A percentile compares a stretch with the other conserved stretches of the same genome.
Evolutionary conservation across 1,140 invertebrate genomes (phyloP).

Genomic region (Chelonus insularis): DNA sequence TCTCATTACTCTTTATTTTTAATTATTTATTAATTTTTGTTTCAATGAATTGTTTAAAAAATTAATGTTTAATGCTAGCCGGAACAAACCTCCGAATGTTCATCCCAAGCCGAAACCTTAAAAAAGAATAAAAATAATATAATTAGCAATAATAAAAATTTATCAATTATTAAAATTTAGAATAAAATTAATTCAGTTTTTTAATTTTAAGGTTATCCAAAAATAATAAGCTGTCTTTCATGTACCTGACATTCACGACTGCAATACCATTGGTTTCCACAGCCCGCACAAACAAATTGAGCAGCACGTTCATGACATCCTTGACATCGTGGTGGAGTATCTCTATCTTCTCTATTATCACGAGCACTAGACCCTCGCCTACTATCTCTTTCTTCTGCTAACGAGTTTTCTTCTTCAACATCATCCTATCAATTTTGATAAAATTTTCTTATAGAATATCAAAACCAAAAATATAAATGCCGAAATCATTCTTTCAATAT

Average conservation of each 20-base stretch:
- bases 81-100: conserved; percentile 81
- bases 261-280: conserved; percentile 89
- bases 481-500: no score
- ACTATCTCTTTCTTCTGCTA: conserved; percentile 69
- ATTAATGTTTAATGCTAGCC: conserved; percentile 59
- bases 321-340: conserved; percentile 67
- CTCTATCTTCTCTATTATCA: conserved; percentile 53
- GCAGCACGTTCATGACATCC: conserved; percentile 76
- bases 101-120: conserved; percentile 80
- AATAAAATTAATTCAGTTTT: no score
- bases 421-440: conserved; percentile 56
- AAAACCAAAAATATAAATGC: conserved; percentile 1
- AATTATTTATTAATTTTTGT: no score
- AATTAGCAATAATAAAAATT: conserved; percentile 10
- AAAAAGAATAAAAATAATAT: conserved; percentile 40
- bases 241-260: conserved; percentile 86
- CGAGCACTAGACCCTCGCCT: conserved; percentile 42
- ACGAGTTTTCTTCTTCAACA: conserved; percentile 64
- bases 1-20: no score
- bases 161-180: no score
- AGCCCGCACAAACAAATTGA: conserved; percentile 84
- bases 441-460: conserved; percentile 5
- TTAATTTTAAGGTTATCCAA: no score
- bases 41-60: neutral
- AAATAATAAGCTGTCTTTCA: no score